Evolutionary conservation across 1,140 invertebrate genomes (phyloP).

Genomic region (Ladona fulva): DNA sequence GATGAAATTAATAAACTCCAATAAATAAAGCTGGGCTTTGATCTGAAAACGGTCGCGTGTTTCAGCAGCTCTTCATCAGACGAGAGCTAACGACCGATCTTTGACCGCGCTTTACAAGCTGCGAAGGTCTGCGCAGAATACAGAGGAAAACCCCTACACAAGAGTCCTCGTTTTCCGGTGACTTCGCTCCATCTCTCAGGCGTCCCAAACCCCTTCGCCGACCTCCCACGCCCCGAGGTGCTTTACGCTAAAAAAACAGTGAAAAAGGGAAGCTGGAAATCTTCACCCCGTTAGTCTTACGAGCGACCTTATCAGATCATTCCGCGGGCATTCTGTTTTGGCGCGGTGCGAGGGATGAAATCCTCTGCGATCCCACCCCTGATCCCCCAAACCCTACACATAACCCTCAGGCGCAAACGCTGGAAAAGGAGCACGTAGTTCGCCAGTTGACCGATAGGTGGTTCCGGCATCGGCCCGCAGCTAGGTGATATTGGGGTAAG

Average conservation of each 20-base stretch:
- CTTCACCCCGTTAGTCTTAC: slow-evolving; percentile 7
- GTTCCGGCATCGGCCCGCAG: neutral
- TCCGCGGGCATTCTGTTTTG: slow-evolving; percentile 2
- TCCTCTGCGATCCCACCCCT: neutral
- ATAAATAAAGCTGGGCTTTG: too few species aligned
- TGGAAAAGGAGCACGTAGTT: neutral
- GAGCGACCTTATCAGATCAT: neutral
- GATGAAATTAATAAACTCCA: too few species aligned
- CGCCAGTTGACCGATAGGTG: neutral
- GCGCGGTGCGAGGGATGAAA: neutral
- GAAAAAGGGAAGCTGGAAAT: neutral
- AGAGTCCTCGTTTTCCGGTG: neutral
- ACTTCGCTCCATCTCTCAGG: neutral
- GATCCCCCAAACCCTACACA: neutral
- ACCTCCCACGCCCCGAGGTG: neutral
- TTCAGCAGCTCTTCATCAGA: too few species aligned
- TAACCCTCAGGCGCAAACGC: neutral
- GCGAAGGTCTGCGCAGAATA: neutral
- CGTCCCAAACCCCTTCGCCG: neutral
- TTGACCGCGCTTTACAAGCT: neutral
- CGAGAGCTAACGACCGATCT: neutral
- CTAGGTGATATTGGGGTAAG: neutral
- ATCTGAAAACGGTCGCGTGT: too few species aligned
- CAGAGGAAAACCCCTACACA: neutral
- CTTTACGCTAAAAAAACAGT: neutral